These are phyloP conservation scores for Criorhina ranunculi DNA, from an alignment of 2,888 invertebrate species.

Conservation along the genomic window DNA sequence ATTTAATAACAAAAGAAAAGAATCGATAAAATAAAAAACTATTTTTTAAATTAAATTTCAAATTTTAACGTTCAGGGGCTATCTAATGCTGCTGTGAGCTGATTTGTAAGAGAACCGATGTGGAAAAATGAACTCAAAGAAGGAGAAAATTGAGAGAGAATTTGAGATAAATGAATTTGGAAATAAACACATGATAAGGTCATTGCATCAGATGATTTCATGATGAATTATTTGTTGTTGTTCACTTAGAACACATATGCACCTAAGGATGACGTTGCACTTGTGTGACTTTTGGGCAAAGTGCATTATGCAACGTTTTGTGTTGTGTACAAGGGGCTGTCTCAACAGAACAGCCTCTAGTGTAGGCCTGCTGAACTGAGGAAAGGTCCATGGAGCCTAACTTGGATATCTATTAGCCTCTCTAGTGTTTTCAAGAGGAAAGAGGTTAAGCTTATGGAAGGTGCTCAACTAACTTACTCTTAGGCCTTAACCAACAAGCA, in stretches of 20 bases:
- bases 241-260: slow-evolving; percentile 6
- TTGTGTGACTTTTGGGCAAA: background rate
- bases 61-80: background rate
- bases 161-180: background rate
- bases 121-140: background rate
- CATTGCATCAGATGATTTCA: background rate
- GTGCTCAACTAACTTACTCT: too few relatives aligned
- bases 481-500: too few relatives aligned
- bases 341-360: too few relatives aligned
- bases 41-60: slow-evolving; percentile 64
- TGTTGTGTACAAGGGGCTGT: too few relatives aligned
- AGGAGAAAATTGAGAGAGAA: background rate
- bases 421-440: too few relatives aligned
- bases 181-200: background rate
- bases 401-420: too few relatives aligned
- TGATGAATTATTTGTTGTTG: slow-evolving; percentile 32
- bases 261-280: background rate
- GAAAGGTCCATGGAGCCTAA: too few relatives aligned
- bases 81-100: background rate
- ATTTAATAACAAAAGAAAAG: slow-evolving; percentile 11
- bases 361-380: too few relatives aligned
- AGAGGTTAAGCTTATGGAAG: too few relatives aligned
- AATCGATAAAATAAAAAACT: slow-evolving; percentile 65
- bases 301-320: too few relatives aligned
- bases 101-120: background rate